phyloP scores from a whole-genome alignment of 2,113 vertebrate genomes.

The Gambusia holbrooki region DNA sequence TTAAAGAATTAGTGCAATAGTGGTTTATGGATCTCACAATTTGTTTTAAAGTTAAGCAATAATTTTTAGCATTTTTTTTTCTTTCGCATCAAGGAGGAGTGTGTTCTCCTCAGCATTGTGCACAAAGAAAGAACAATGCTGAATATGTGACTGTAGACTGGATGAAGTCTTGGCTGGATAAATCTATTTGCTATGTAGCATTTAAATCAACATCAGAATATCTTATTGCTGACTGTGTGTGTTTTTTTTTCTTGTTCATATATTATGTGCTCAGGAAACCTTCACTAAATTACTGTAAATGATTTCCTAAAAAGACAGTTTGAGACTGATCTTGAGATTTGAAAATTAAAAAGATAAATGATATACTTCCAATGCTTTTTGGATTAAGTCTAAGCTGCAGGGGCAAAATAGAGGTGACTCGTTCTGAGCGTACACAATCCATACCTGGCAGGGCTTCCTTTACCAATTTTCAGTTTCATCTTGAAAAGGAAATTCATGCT shows the following conservation, averaged over 20 bases:
- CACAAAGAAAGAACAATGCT: background rate
- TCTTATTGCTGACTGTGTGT: background rate
- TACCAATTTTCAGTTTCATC: background rate
- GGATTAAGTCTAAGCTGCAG: background rate
- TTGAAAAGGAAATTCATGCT: background rate
- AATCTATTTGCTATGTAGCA: background rate
- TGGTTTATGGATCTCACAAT: background rate
- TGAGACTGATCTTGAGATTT: no score
- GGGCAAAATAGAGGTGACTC: background rate
- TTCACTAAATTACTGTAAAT: background rate
- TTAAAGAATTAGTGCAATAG: background rate
- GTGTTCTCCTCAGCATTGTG: background rate
- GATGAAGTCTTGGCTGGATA: background rate
- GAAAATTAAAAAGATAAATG: no score
- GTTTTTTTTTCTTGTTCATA: background rate
- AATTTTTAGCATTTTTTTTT: no score
- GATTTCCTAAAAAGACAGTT: no score
- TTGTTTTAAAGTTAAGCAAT: background rate
- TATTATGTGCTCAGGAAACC: no score
- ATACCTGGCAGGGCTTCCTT: background rate
- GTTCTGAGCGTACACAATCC: background rate
- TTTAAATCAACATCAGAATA: background rate
- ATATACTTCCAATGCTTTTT: no score
- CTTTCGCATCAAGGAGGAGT: background rate
- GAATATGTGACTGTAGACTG: background rate